phyloP scores from a whole-genome alignment of 2,113 vertebrate species.

The Brachirus orientalis region DNA sequence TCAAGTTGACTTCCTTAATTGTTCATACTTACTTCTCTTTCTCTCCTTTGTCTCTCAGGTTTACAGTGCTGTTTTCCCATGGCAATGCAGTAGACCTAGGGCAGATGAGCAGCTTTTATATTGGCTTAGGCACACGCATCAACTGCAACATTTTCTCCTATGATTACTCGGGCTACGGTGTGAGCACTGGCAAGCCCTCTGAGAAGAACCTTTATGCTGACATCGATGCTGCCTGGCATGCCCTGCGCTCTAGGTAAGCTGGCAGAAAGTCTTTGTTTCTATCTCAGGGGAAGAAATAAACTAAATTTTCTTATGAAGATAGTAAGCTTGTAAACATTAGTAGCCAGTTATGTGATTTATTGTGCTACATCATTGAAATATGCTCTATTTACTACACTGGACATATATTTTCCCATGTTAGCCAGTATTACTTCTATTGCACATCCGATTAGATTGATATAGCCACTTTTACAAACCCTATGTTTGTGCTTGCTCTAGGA shows the following conservation, averaged over 20 bases:
- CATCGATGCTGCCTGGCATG: conserved; percentile 97
- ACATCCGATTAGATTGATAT: background rate
- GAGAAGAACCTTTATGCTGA: conserved; percentile 98
- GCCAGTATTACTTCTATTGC: background rate
- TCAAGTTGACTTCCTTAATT: conserved; percentile 2
- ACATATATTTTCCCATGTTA: background rate
- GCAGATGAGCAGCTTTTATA: conserved; percentile 99
- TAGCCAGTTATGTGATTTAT: background rate
- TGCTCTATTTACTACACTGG: no score
- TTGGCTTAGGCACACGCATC: conserved; percentile 94
- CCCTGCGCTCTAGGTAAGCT: conserved; percentile 90
- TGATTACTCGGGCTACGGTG: conserved; percentile 96
- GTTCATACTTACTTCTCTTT: background rate
- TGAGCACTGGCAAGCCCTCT: conserved; percentile 92
- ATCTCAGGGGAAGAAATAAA: background rate
- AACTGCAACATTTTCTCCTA: conserved; percentile 99
- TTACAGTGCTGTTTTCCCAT: conserved; percentile 95
- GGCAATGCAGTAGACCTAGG: conserved; percentile 97
- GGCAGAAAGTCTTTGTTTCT: background rate
- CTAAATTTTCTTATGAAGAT: background rate
- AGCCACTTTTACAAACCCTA: no score
- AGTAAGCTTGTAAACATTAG: no score
- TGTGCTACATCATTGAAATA: background rate
- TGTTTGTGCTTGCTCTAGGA: no score
- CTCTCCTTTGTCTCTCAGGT: conserved; percentile 78